Base-by-base conservation (phyloP, 2,888 invertebrate species). In the Meganola albula region DNA sequence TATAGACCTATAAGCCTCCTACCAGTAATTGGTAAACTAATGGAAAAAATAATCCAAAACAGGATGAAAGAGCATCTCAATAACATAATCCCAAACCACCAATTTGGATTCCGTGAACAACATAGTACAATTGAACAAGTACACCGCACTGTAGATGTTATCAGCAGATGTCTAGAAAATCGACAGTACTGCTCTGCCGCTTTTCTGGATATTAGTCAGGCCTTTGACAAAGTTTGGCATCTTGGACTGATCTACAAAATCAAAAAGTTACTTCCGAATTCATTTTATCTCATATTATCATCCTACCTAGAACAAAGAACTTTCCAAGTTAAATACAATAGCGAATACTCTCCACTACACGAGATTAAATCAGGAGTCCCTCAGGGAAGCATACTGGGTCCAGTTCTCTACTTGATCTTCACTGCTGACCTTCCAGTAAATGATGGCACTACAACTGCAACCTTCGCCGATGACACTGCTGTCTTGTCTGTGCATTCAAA, bases 61-160 rank as follows among this genome's bases (percentile, higher is more conserved):
- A 16, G 4, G 6, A 4, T 16, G 4, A 16, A 6, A 16, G 4
- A 4, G 4, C 4, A 5, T 5, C 6, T 16, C 16, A 16, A 16
- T 5, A 21, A 24, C 3, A 24, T 24, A 24, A 24, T 24, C 5
- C 24, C 24, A 10, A 10, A 9, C 4, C 24, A 24, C 10, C 24
- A 24, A 7, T 24, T 24, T 10, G 10, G 24, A 10, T 24, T 24
- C 11, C 2, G 24, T 2, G 24, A 24, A 4, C 5, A 4, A 10
- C 31, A 31, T 7, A 12, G 36, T 2, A 31, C 31, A 1, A 31
- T 24, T n/a, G 31, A 31, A 25, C 31, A 37, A 8, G 22, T 37
- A 9, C 36, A 37, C 10, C 31, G 36, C 11, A 13, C 31, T 2
- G 26, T 12, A 27, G 24, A 24, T 7, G 24, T 10, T 10, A 16